These are phyloP conservation scores for Podarcis muralis DNA, from an alignment of 2,113 vertebrate species.

Conservation along the genomic window DNA sequence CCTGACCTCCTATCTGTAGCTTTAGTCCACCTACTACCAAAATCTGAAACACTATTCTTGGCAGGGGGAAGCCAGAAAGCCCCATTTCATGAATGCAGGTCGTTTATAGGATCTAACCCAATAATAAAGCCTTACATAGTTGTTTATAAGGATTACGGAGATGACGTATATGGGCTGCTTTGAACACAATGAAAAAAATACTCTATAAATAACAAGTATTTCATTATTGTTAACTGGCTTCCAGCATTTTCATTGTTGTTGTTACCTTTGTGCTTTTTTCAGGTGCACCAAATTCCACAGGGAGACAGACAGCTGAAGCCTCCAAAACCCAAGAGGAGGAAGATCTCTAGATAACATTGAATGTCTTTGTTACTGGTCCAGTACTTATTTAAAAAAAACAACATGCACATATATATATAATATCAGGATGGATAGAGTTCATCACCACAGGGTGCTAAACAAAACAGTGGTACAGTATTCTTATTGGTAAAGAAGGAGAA, in stretches of 20 bases:
- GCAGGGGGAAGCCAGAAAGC: not conserved
- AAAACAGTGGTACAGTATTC: slow-evolving; percentile 76
- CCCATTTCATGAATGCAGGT: not conserved
- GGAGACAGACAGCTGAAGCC: slow-evolving; percentile 95
- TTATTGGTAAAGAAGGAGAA: slow-evolving; percentile 79
- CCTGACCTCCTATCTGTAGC: too few relatives aligned
- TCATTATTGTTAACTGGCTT: not conserved
- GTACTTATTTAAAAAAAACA: slow-evolving; percentile 71
- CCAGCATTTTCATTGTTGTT: not conserved
- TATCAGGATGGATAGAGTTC: slow-evolving; percentile 71
- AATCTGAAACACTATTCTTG: not conserved
- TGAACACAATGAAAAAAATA: not conserved
- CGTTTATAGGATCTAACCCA: not conserved
- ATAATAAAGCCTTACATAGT: too few relatives aligned
- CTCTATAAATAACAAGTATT: not conserved
- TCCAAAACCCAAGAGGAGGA: slow-evolving; percentile 98
- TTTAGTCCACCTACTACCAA: not conserved
- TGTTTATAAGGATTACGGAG: not conserved
- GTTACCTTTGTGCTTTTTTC: slow-evolving; percentile 37
- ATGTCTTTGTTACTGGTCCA: slow-evolving; percentile 81
- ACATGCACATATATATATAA: slow-evolving; percentile 67
- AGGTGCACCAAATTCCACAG: slow-evolving; percentile 91
- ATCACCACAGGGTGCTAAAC: slow-evolving; percentile 79
- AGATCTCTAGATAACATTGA: slow-evolving; percentile 99
- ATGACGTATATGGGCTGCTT: not conserved